Evolutionary conservation across 2,888 invertebrate species (phyloP).

Genomic region (Ethmia dodecea): DNA sequence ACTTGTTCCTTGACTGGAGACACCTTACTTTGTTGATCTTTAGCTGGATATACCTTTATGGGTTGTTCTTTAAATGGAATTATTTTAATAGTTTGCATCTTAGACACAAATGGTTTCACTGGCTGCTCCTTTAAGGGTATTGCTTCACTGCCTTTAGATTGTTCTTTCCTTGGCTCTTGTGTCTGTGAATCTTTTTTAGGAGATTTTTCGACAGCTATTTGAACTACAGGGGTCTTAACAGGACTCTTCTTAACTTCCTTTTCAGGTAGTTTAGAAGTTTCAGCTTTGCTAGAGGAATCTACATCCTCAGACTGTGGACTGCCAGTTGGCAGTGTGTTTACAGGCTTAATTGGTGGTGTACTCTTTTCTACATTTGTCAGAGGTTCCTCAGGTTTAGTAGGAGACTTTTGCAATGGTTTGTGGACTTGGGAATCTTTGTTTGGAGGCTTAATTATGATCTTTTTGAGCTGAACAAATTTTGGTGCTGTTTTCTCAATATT

Average conservation of each 20-base stretch:
- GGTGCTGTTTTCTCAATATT: constrained; percentile 7
- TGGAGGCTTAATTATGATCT: constrained; percentile 18
- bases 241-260: constrained; percentile 10
- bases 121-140: no score
- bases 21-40: no score
- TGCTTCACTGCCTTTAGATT: not conserved
- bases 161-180: not conserved
- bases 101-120: no score
- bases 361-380: constrained; percentile 8
- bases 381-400: constrained; percentile 18
- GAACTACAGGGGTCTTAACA: constrained; percentile 9
- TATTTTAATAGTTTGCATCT: no score
- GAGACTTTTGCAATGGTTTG: not conserved
- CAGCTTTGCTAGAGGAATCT: constrained; percentile 31
- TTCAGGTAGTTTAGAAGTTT: constrained; percentile 11
- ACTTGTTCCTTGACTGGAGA: constrained; percentile 1
- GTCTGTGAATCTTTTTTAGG: not conserved
- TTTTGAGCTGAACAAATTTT: constrained; percentile 18
- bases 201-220: no score
- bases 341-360: constrained; percentile 11
- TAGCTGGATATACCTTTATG: no score
- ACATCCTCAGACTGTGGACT: constrained; percentile 23
- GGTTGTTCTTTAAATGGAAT: no score
- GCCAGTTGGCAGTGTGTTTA: constrained; percentile 10
- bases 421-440: not conserved